These are phyloP conservation scores for Cettia cetti DNA, from an alignment of 2,113 vertebrate genomes.

Conservation along the genomic window DNA sequence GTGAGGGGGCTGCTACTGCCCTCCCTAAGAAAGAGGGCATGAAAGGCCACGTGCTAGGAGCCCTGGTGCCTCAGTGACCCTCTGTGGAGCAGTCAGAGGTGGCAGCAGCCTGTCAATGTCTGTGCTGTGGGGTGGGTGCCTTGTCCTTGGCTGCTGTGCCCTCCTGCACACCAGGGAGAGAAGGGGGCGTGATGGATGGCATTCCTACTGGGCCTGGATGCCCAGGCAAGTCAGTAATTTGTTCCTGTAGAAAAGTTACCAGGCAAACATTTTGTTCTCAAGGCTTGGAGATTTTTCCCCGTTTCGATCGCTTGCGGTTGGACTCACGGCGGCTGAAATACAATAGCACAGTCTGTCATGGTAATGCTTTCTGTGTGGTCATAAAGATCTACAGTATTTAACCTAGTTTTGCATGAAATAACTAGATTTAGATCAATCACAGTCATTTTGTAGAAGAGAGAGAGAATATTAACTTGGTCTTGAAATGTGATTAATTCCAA, in stretches of 20 bases:
- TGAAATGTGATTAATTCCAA: constrained; percentile 64
- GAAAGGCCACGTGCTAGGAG: accelerated
- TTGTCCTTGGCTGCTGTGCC: not conserved
- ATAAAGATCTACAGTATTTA: constrained; percentile 55
- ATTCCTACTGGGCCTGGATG: not conserved
- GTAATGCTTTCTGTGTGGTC: constrained; percentile 59
- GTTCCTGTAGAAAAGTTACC: not conserved
- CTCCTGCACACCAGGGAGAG: accelerated
- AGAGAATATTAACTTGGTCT: constrained; percentile 57
- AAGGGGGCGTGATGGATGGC: accelerated
- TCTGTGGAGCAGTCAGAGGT: accelerated
- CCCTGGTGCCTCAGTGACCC: not conserved
- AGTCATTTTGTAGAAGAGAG: constrained; percentile 37
- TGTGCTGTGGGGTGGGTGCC: not conserved
- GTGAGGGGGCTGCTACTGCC: accelerated
- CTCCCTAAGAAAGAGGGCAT: not conserved
- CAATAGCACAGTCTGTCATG: not conserved
- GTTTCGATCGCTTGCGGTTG: not conserved
- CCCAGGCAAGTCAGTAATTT: not conserved
- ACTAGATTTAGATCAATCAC: constrained; percentile 63
- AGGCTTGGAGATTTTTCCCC: not conserved
- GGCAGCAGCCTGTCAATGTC: not conserved
- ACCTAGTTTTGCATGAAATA: constrained; percentile 63
- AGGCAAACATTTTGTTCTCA: not conserved
- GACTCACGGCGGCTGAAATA: not conserved